Evolutionary conservation across 2,113 vertebrate species (phyloP).

Genomic region (Misgurnus anguillicaudatus): DNA sequence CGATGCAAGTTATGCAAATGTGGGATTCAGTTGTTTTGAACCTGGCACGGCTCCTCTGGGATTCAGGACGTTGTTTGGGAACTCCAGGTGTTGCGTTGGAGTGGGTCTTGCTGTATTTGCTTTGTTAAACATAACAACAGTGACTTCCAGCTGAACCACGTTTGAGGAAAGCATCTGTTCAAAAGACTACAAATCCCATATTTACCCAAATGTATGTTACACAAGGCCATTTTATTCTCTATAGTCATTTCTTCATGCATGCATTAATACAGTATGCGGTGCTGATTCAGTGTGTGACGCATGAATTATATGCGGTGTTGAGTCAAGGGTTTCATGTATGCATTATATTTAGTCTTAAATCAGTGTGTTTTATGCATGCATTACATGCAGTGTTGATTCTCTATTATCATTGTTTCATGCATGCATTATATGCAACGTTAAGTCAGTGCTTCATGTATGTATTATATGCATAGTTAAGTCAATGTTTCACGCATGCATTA

Average conservation of each 20-base stretch:
- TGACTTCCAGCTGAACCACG: slow-evolving; percentile 28
- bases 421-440: too few relatives aligned
- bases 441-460: too few relatives aligned
- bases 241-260: neutral
- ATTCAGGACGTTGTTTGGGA: slow-evolving; percentile 24
- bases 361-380: too few relatives aligned
- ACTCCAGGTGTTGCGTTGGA: slow-evolving; percentile 42
- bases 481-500: too few relatives aligned
- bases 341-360: too few relatives aligned
- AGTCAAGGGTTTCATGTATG: too few relatives aligned
- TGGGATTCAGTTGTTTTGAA: slow-evolving; percentile 1
- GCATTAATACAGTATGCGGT: neutral
- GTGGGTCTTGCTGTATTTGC: slow-evolving; percentile 31
- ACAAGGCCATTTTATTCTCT: neutral
- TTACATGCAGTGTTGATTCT: too few relatives aligned
- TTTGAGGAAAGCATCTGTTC: slow-evolving; percentile 36
- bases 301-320: too few relatives aligned
- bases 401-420: too few relatives aligned
- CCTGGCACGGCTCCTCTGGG: slow-evolving; percentile 8
- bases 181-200: slow-evolving; percentile 6
- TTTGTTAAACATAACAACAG: slow-evolving; percentile 33
- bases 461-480: too few relatives aligned
- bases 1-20: slow-evolving; percentile 12
- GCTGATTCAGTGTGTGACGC: too few relatives aligned
- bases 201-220: neutral